These are phyloP conservation scores for Scolopax rusticola DNA, from an alignment of 2,797 vertebrate species.

Conservation along the genomic window DNA sequence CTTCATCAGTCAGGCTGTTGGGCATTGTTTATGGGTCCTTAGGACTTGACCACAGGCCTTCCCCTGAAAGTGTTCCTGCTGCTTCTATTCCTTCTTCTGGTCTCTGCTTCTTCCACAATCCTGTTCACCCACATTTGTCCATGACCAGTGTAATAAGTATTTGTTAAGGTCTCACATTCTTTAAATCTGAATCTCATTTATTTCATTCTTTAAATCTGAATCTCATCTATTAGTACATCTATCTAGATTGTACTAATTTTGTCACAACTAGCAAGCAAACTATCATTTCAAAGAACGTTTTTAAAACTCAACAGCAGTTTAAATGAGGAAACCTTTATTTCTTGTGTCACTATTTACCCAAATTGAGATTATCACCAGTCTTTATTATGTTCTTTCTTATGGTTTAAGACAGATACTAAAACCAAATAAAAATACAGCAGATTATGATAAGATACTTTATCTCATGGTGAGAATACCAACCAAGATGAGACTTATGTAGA, in stretches of 20 bases:
- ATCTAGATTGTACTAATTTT: background rate
- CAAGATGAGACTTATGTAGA: constrained; percentile 56
- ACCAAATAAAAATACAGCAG: background rate
- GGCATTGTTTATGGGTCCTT: no score
- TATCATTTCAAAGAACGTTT: background rate
- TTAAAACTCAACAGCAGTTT: background rate
- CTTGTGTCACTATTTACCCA: background rate
- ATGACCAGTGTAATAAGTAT: background rate
- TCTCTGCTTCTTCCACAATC: no score
- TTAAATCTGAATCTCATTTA: constrained; percentile 3
- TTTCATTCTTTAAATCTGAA: constrained; percentile 1
- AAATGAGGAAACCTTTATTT: background rate
- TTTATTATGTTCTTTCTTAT: background rate
- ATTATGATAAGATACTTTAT: constrained; percentile 18
- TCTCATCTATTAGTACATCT: background rate
- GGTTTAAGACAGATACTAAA: background rate
- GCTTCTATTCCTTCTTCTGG: no score
- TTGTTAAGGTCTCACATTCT: constrained; percentile 2
- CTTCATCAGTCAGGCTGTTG: no score
- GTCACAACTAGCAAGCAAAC: background rate
- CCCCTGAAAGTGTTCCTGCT: no score
- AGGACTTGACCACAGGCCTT: no score
- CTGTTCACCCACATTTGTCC: background rate
- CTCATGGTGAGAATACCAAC: constrained; percentile 38
- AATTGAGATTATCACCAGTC: background rate